phyloP scores from a whole-genome alignment of 2,888 invertebrate genomes.

The Germaria angustata region DNA sequence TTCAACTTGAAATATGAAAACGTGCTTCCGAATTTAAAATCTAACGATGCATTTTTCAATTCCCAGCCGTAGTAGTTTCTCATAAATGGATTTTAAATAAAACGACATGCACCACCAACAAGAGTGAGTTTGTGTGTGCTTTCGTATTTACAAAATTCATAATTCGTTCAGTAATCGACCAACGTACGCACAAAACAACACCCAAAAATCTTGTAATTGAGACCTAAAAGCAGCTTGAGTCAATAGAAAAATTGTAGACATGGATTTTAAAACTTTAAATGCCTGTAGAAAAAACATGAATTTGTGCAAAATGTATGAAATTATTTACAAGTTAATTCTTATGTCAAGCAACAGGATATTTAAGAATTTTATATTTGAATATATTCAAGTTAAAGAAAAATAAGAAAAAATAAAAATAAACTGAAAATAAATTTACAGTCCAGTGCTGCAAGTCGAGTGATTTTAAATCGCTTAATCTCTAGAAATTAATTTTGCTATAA shows the following conservation, averaged over 20 bases:
- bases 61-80: constrained; percentile 34
- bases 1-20: constrained; percentile 35
- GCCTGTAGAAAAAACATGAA: background rate
- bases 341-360: constrained; percentile 4
- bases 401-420: no score
- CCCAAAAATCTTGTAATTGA: constrained; percentile 43
- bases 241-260: constrained; percentile 18
- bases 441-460: no score
- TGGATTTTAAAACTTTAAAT: constrained; percentile 13
- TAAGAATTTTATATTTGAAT: background rate
- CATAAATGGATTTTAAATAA: constrained; percentile 26
- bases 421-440: no score
- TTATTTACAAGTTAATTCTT: background rate
- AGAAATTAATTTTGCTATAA: no score
- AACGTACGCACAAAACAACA: constrained; percentile 57
- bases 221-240: constrained; percentile 37
- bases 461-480: no score
- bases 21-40: constrained; percentile 62
- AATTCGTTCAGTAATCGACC: constrained; percentile 40
- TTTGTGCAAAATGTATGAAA: constrained; percentile 25
- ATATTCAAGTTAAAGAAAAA: background rate
- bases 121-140: background rate
- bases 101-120: background rate
- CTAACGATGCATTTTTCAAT: constrained; percentile 46
- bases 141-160: constrained; percentile 8